Conservation (phyloP, 2,113 vertebrate species). For the Chionis minor region DNA sequence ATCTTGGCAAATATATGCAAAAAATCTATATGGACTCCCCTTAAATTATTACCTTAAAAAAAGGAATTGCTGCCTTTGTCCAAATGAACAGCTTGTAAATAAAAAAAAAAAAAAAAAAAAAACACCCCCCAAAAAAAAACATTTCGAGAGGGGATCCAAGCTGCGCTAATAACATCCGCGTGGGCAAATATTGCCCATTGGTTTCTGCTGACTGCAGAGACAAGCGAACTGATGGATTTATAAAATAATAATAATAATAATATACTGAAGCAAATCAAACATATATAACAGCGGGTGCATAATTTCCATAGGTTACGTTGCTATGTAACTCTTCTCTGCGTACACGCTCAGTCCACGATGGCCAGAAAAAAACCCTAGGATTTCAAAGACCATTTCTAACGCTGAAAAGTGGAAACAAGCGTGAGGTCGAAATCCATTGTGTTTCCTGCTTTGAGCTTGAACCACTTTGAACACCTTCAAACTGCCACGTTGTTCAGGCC, state of each 20-base stretch:
- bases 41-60: background rate
- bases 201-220: constrained; percentile 83
- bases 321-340: constrained; percentile 68
- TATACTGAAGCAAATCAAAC: constrained; percentile 70
- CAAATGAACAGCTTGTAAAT: background rate
- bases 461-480: constrained; percentile 62
- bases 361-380: constrained; percentile 51
- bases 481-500: constrained; percentile 39
- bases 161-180: constrained; percentile 55
- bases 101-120: no score
- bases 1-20: background rate
- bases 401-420: constrained; percentile 55
- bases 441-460: constrained; percentile 70
- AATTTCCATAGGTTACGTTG: constrained; percentile 57
- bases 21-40: background rate
- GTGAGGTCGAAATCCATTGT: constrained; percentile 45
- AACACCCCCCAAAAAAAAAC: background rate
- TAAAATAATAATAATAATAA: constrained; percentile 80
- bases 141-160: constrained; percentile 49
- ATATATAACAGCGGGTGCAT: constrained; percentile 64
- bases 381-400: constrained; percentile 45
- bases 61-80: background rate
- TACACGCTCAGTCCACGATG: background rate
- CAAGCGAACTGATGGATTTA: constrained; percentile 78
- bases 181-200: constrained; percentile 90